Conservation (phyloP, 2,888 invertebrate genomes). For the Chloroclystis v-ata region DNA sequence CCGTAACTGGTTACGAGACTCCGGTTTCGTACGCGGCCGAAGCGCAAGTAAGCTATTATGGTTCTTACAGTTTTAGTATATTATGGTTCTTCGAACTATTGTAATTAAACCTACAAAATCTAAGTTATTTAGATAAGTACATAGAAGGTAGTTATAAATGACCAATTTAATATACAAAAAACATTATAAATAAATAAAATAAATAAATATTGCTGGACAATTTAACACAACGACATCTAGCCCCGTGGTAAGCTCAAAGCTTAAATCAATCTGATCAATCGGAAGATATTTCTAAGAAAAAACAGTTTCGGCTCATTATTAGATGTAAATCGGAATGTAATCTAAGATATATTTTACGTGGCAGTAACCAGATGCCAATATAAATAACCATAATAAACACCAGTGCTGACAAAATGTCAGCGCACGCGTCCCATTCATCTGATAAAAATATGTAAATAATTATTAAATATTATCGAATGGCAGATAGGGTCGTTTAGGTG, state of each 20-base stretch:
- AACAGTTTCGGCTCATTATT: neutral
- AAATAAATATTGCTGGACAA: too few species aligned
- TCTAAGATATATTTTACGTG: constrained; percentile 20
- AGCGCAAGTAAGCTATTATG: neutral
- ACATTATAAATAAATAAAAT: too few species aligned
- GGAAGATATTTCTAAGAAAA: constrained; percentile 1
- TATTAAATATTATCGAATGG: constrained; percentile 73
- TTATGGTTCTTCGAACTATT: too few species aligned
- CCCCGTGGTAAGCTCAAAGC: too few species aligned
- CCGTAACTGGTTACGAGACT: too few species aligned
- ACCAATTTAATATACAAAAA: too few species aligned
- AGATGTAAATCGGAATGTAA: constrained; percentile 14
- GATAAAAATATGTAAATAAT: constrained; percentile 74
- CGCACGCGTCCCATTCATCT: constrained; percentile 64
- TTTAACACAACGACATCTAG: too few species aligned
- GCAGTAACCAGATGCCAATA: constrained; percentile 43
- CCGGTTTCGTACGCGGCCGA: too few species aligned
- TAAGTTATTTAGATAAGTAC: too few species aligned
- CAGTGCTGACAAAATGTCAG: constrained; percentile 49
- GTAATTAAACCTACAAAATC: too few species aligned
- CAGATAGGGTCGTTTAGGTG: constrained; percentile 73
- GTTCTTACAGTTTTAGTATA: neutral
- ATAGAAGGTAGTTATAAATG: too few species aligned
- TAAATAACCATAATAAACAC: constrained; percentile 49
- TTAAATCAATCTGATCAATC: neutral